Base-by-base conservation (phyloP, 2,888 invertebrate species). In the Xiphydria camelus region DNA sequence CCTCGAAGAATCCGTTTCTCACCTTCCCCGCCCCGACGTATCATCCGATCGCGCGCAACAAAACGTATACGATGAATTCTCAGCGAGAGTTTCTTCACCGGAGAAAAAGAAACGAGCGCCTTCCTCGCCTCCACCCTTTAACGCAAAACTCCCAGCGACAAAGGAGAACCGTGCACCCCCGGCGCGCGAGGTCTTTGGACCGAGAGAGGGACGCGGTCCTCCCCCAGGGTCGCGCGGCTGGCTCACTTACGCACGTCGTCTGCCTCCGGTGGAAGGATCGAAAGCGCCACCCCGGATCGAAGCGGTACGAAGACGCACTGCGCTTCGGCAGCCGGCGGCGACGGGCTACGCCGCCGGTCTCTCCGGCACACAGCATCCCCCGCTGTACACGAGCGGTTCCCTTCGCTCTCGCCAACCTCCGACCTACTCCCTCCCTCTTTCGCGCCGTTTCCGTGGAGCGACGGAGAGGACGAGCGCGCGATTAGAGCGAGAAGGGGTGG, bases 221-320 rank as follows among this genome's bases (percentile, higher is more conserved):
- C n/a, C n/a, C n/a, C n/a, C n/a, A n/a, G n/a, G n/a, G n/a, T n/a
- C n/a, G n/a, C n/a, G n/a, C n/a, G 26, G 14, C 7, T 14, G 26
- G 14, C 26, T 26, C 26, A 14, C 10, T 26, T 14, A 10, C 26
- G 26, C 10, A 26, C 26, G 26, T 4, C 2, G 26, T 14, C 14
- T n/a, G 12, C 12, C 26, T 26, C 7, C 14, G 10, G 14, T n/a
- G n/a, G 14, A 26, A 26, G 14, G 26, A 10, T 10, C 6, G 43
- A 6, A 47, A 50, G 49, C 49, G 49, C 49, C 50, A 48, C 39
- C 53, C 42, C 25, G 43, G 57, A 55, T 54, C 54, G 54, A 52
- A 55, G 48, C 26, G 26, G 26, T n/a, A 26, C 26, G 26, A 10
- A 10, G 26, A 26, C 26, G 26, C 26, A 26, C 26, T 26, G 26